phyloP scores from a whole-genome alignment of 1,140 invertebrate species.

The Coboldia fuscipes region DNA sequence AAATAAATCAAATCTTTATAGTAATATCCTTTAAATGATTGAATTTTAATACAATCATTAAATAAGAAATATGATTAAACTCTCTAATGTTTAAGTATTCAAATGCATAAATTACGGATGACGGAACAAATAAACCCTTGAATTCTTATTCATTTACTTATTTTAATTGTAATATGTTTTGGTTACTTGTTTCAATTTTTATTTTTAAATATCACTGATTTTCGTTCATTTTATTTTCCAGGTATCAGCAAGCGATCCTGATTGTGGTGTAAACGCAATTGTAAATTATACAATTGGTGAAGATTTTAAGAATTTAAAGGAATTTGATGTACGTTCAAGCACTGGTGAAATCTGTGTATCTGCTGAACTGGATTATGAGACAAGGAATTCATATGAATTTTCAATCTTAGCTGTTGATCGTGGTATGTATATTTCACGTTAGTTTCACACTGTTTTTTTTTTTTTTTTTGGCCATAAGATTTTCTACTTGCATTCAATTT shows the following conservation, averaged over 20 bases:
- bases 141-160: too few species aligned
- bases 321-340: slow-evolving; percentile 57
- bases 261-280: slow-evolving; percentile 84
- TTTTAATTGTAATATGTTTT: too few species aligned
- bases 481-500: too few species aligned
- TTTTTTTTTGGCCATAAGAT: too few species aligned
- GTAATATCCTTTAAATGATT: too few species aligned
- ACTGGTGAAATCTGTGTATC: slow-evolving; percentile 79
- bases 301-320: slow-evolving; percentile 34
- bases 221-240: slow-evolving; percentile 24
- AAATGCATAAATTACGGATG: too few species aligned
- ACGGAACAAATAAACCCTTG: too few species aligned
- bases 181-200: background rate
- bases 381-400: slow-evolving; percentile 65
- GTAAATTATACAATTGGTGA: slow-evolving; percentile 81
- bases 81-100: too few species aligned
- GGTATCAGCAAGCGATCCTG: slow-evolving; percentile 84
- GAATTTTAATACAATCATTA: too few species aligned
- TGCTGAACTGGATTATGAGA: slow-evolving; percentile 69
- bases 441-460: background rate
- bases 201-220: background rate
- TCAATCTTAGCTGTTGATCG: slow-evolving; percentile 85
- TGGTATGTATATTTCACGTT: slow-evolving; percentile 37
- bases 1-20: too few species aligned
- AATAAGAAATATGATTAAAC: too few species aligned